phyloP scores from a whole-genome alignment of 2,113 vertebrate genomes.

The Terrapene triunguis region DNA sequence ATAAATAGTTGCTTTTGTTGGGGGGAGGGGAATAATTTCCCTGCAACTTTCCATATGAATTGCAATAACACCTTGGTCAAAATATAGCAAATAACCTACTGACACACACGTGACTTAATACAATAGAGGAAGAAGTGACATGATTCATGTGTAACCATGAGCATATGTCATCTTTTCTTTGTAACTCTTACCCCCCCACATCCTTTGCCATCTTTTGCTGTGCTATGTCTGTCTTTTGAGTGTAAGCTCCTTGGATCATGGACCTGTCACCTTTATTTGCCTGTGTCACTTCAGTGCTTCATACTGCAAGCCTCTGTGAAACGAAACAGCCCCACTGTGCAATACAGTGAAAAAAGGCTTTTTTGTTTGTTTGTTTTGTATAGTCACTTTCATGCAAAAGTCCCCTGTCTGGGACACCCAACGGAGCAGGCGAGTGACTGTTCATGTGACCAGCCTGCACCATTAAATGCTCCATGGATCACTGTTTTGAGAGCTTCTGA shows the following conservation, averaged over 20 bases:
- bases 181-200: neutral
- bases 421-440: neutral
- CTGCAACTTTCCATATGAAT: neutral
- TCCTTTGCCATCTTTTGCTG: neutral
- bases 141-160: neutral
- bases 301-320: neutral
- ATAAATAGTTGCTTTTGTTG: neutral
- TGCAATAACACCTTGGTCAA: neutral
- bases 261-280: neutral
- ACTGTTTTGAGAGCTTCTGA: neutral
- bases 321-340: neutral
- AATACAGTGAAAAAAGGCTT: rapidly evolving
- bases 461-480: neutral
- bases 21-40: neutral
- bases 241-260: neutral
- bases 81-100: neutral
- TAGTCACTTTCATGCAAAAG: neutral
- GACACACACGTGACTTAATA: neutral
- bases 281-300: neutral
- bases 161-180: neutral
- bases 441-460: neutral
- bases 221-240: neutral
- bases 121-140: neutral
- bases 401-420: neutral
- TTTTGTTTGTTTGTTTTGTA: neutral